These are phyloP conservation scores for Drosophila austrosaltans DNA, from an alignment of 2,888 invertebrate species.

Conservation along the genomic window DNA sequence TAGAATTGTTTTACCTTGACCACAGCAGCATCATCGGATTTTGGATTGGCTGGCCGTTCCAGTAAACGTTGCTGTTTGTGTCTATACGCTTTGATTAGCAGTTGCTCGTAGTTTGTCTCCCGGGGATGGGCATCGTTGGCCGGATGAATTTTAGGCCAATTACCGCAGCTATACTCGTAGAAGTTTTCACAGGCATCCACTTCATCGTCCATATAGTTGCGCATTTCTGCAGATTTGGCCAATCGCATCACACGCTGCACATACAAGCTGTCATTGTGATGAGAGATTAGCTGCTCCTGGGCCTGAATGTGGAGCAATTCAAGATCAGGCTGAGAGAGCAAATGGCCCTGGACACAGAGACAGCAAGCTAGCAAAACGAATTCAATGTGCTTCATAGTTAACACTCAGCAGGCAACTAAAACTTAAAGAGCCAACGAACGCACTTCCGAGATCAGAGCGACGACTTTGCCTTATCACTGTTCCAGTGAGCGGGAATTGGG, in stretches of 20 bases:
- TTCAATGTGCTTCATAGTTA: conserved; percentile 54
- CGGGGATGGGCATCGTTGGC: conserved; percentile 60
- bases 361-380: conserved; percentile 36
- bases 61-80: conserved; percentile 73
- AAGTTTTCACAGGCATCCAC: conserved; percentile 78
- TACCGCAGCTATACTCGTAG: conserved; percentile 80
- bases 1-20: conserved; percentile 77
- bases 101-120: conserved; percentile 72
- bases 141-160: conserved; percentile 78
- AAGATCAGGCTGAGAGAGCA: conserved; percentile 51
- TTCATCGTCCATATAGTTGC: conserved; percentile 75
- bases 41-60: conserved; percentile 54
- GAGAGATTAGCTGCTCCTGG: conserved; percentile 67
- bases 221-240: conserved; percentile 79
- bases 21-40: conserved; percentile 50
- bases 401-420: conserved; percentile 52
- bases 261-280: conserved; percentile 70
- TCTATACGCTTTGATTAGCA: conserved; percentile 64
- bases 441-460: conserved; percentile 49
- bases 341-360: conserved; percentile 36
- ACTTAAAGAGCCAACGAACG: conserved; percentile 51
- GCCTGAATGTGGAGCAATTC: conserved; percentile 60
- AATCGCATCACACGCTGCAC: conserved; percentile 75
- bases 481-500: conserved; percentile 22
- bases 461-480: conserved; percentile 53